Conservation (phyloP, 1,140 invertebrate genomes). For the Drosophila nebulosa region DNA sequence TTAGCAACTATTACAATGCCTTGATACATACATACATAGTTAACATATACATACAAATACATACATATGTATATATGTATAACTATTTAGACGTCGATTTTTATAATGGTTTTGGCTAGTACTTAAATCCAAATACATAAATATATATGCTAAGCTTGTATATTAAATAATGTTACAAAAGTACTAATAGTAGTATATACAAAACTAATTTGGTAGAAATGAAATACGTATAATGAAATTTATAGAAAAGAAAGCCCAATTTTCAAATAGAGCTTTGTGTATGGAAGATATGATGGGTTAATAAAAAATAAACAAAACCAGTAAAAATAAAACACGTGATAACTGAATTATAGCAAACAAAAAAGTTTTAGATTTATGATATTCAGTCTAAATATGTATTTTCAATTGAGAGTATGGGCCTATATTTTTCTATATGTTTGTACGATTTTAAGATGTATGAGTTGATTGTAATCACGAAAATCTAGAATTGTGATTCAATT, state of each 20-base stretch:
- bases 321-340: background rate
- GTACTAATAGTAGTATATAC: conserved; percentile 40
- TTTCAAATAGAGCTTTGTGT: background rate
- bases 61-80: background rate
- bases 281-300: conserved; percentile 11
- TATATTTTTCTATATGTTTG: background rate
- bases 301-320: background rate
- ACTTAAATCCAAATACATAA: conserved; percentile 50
- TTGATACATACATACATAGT: conserved; percentile 16
- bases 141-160: background rate
- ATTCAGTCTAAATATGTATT: conserved; percentile 17
- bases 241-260: conserved; percentile 2
- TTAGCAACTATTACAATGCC: conserved; percentile 41
- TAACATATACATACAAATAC: conserved; percentile 26
- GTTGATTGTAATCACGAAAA: conserved; percentile 12
- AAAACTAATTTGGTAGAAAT: conserved; percentile 15
- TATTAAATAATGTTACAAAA: conserved; percentile 18
- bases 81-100: conserved; percentile 30
- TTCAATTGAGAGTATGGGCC: background rate
- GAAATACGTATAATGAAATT: background rate
- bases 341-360: background rate
- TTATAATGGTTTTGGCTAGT: conserved; percentile 30
- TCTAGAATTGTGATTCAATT: background rate
- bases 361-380: background rate
- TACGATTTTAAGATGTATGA: conserved; percentile 8